Evolutionary conservation across 1,140 invertebrate species (phyloP), one percentile per base, ranked within the genome.

Genomic region (Myzus persicae): DNA sequence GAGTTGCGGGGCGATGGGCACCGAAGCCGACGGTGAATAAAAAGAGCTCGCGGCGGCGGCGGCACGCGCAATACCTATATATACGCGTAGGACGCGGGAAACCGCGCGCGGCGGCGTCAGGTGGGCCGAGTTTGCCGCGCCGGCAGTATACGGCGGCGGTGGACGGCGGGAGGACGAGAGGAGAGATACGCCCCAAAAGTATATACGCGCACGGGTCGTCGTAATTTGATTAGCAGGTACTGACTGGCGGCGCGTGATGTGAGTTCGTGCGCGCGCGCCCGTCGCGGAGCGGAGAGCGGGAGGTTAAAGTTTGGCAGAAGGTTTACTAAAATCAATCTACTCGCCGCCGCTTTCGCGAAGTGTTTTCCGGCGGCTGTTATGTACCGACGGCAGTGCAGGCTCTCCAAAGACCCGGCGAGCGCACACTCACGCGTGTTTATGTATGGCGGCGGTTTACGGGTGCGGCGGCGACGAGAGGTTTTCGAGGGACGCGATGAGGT

Each of bases 241-340:
- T 46, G 59, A 82, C 76, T 46, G 90, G 90, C 38, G 26, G 81
- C 46, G 24, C 88, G 48, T 38, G 46, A 90, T 59, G 22, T 51
- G 87, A 51, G 87, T 51, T 20, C 46, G n/a, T 36, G 44, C 87
- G 46, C n/a, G 87, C 20, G 46, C 26, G 24, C 9, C 0, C 22
- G 40, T 0, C 3, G 42, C 7, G 31, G 54, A 31, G 11, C 22
- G 42, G 26, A 22, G 67, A 24, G 42, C 18, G 44, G 3, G 81
- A 93, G 90, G 91, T 93, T 85, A 93, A 84, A 93, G 91, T 93
- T 93, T 93, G 91, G 91, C 91, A 93, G 91, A 93, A 93, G 91
- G 91, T 93, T 93, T 93, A 93, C 91, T 93, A 93, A 93, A 93
- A 93, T 93, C 91, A 93, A 93, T 93, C 91, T 93, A 93, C 91